phyloP scores from a whole-genome alignment of 2,888 invertebrate species.

The Chrysotoxum bicinctum region DNA sequence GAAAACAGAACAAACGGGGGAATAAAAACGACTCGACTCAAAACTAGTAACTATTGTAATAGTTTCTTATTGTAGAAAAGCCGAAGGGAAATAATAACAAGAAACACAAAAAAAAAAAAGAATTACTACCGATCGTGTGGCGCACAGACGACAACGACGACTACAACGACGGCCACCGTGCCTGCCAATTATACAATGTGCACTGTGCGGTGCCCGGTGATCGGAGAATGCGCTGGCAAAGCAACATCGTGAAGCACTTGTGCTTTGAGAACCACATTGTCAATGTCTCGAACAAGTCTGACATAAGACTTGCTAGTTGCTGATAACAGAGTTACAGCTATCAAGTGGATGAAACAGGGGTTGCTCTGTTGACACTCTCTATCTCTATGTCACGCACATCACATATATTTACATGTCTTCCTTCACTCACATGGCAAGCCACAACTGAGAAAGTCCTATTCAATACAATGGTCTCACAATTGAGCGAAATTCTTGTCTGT shows the following conservation, averaged over 20 bases:
- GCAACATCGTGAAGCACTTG: neutral
- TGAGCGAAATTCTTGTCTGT: neutral
- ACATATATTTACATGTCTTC: neutral
- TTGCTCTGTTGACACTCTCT: neutral
- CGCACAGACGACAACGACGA: neutral
- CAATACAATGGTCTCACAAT: neutral
- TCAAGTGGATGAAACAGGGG: neutral
- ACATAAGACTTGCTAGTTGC: neutral
- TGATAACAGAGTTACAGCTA: neutral
- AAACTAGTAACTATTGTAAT: constrained; percentile 48
- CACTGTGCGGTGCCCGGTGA: neutral
- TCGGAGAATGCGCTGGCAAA: constrained; percentile 1
- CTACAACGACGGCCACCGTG: neutral
- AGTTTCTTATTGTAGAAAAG: constrained; percentile 22
- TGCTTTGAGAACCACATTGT: neutral
- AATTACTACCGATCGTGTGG: neutral
- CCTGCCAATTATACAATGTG: constrained; percentile 10
- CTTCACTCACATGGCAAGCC: too few species aligned
- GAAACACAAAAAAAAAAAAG: neutral
- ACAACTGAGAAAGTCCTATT: neutral
- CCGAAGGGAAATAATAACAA: neutral
- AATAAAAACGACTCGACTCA: constrained; percentile 35
- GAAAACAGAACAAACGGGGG: constrained; percentile 19
- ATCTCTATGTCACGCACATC: neutral
- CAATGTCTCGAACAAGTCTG: constrained; percentile 17